Percentiles rank a stretch among this genome's conserved stretches.
Evolutionary conservation across 2,113 vertebrate species (phyloP).

Genomic region (Argyrosomus japonicus): DNA sequence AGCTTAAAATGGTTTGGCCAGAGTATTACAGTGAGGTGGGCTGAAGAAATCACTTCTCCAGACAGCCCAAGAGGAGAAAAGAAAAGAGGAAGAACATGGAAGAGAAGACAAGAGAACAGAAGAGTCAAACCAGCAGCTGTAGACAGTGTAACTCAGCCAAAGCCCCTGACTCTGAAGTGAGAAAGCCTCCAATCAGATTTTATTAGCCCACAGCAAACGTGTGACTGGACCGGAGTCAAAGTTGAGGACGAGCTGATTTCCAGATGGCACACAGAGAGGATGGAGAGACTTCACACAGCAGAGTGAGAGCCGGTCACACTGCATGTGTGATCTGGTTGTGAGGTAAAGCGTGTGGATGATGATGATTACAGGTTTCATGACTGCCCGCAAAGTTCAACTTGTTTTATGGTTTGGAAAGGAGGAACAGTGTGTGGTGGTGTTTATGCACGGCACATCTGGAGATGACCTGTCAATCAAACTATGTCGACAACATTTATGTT

Average conservation of each 20-base stretch:
- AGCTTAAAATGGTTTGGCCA: slow-evolving; percentile 33
- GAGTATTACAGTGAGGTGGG: slow-evolving; percentile 36
- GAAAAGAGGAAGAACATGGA: neutral
- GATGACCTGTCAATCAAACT: slow-evolving; percentile 34
- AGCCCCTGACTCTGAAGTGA: slow-evolving; percentile 54
- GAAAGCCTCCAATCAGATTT: slow-evolving; percentile 61
- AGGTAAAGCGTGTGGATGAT: slow-evolving; percentile 31
- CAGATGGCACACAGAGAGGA: slow-evolving; percentile 64
- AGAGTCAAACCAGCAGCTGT: slow-evolving; percentile 35
- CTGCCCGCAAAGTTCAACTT: slow-evolving; percentile 18
- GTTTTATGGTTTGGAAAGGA: slow-evolving; percentile 35
- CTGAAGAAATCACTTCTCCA: slow-evolving; percentile 57
- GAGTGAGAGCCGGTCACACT: slow-evolving; percentile 18
- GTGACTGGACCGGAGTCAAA: slow-evolving; percentile 46
- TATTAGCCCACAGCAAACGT: slow-evolving; percentile 52
- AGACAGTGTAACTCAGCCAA: slow-evolving; percentile 50
- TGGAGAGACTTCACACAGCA: slow-evolving; percentile 49
- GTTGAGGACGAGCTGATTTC: slow-evolving; percentile 57
- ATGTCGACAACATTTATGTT: neutral
- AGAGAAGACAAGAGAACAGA: slow-evolving; percentile 9
- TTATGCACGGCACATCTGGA: slow-evolving; percentile 15
- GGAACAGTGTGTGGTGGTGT: neutral
- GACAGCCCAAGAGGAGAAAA: slow-evolving; percentile 7
- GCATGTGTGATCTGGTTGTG: slow-evolving; percentile 37
- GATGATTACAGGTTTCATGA: slow-evolving; percentile 24